Evolutionary conservation across 92 coral and sea anemone genomes (phyloP), one percentile per base, ranked within the genome.

Genomic region (Epizoanthus fatuus): DNA sequence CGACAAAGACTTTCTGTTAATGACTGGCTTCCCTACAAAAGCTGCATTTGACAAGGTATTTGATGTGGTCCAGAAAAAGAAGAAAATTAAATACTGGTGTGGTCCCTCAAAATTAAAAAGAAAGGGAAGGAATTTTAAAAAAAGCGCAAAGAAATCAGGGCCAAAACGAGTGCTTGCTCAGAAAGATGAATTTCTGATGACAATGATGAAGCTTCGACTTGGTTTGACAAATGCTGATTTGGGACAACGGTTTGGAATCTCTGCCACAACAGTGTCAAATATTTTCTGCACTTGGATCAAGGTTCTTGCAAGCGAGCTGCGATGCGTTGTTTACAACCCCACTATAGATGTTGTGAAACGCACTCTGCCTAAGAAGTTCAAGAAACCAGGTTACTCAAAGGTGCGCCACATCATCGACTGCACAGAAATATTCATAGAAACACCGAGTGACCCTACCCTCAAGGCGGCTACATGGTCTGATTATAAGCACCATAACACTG

Each of bases 171-270:
- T 55, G 10, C 84, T 84, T 56, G 40, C 85, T 25, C 16, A 64
- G 35, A 88, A 88, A 74, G 92, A 88, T 75, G 89, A 88, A 75
- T 88, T 88, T 74, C 78, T 88, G 68, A 19, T 88, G 71, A 84
- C 89, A 45, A 20, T 88, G 55, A 88, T 67, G 89, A 88, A 88
- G 76, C 57, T 82, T 20, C 78, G 89, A 15, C 77, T 91, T 12
- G 92, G 94, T 2, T 87, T 91, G 39, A 87, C 89, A 10, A 88
- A 88, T 74, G 80, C 87, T 47, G 92, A 88, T 52, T 84, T 91
- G 63, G 92, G 83, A 32, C 90, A 88, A 53, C 63, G 94, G 45
- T 90, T 86, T 73, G 88, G 81, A 7, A 60, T 86, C 12, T 81
- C 85, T 17, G 49, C 80, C 3, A 80, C 92, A 59, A 83, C 87